Evolutionary conservation across 2,888 invertebrate species (phyloP).

Genomic region (Agrochola macilenta): DNA sequence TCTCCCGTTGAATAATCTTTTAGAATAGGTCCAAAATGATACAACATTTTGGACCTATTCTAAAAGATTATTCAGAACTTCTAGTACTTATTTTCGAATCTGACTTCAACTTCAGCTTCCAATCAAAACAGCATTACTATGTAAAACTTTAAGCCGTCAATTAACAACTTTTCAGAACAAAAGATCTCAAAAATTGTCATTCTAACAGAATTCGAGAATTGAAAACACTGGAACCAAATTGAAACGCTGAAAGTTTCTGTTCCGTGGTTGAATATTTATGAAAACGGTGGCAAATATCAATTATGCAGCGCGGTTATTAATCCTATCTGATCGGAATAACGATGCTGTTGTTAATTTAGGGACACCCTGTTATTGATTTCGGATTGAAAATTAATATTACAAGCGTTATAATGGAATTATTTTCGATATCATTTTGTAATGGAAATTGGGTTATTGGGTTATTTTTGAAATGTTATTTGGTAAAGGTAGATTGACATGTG

Average conservation of each 20-base stretch:
- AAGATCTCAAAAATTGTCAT: constrained; percentile 48
- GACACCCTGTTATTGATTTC: constrained; percentile 70
- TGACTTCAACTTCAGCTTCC: constrained; percentile 14
- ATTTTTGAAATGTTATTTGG: constrained; percentile 6
- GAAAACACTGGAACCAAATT: constrained; percentile 64
- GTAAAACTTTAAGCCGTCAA: constrained; percentile 38
- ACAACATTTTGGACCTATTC: background rate
- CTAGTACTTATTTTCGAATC: background rate
- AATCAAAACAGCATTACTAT: constrained; percentile 42
- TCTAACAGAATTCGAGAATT: constrained; percentile 60
- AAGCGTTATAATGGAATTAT: constrained; percentile 48
- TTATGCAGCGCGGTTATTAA: constrained; percentile 78
- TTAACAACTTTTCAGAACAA: constrained; percentile 45
- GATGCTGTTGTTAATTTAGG: constrained; percentile 74
- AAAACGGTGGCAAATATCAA: constrained; percentile 81
- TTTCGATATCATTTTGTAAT: constrained; percentile 37
- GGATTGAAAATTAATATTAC: constrained; percentile 62
- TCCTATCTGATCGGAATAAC: constrained; percentile 79
- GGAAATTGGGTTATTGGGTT: constrained; percentile 20
- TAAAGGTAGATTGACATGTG: background rate
- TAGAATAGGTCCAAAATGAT: background rate
- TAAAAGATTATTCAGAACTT: too few species aligned
- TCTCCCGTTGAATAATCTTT: background rate
- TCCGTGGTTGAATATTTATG: constrained; percentile 84
- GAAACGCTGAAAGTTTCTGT: constrained; percentile 76